Base-by-base conservation (phyloP, 92 coral and sea anemone species). In the Montipora capitata region DNA sequence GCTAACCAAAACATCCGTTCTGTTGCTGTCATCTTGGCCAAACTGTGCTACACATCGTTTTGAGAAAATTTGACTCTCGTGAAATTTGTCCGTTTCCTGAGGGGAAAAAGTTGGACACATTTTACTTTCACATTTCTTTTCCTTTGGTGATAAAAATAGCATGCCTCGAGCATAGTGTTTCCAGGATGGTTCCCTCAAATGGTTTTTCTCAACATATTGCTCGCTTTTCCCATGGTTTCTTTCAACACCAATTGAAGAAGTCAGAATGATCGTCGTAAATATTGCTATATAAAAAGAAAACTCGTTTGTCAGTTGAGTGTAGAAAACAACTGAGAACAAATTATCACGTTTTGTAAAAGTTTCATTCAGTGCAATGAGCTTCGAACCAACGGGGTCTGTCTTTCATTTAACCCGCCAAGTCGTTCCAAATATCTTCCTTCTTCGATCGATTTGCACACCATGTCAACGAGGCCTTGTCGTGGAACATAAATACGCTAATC, bases 51-150 rank as follows among this genome's bases (percentile, higher is more conserved):
- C 35, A 41, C 56, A 45, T 44, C 17, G 7, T 27, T 44, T 18
- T 13, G 44, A 57, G 1, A 40, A 10, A 15, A 38, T 63, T 63
- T 20, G 14, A 7, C 27, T 4, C 2, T 44, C 39, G 16, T 27
- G 49, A 0, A 3, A 2, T 10, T 51, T 54, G 20, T 14, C 17
- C 1, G 35, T 2, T 1, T 27, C 2, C 35, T 45, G 40, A 10
- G 59, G 18, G 51, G 6, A 10, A 56, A 6, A 3, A 7, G 40
- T 4, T 7, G 14, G 27, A 20, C 58, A 44, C 12, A 4, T 6
- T 5, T 45, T 72, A 72, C 10, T 69, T 81, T 40, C 77, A 4
- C 38, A 67, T 68, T 81, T 81, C 77, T 81, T 81, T 68, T 63
- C 77, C 8, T 20, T 42, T 4, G 77, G 66, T 3, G 85, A 69